These are phyloP conservation scores for Boulengeromyrus knoepffleri DNA, from an alignment of 2,113 vertebrate species.

Conservation along the genomic window DNA sequence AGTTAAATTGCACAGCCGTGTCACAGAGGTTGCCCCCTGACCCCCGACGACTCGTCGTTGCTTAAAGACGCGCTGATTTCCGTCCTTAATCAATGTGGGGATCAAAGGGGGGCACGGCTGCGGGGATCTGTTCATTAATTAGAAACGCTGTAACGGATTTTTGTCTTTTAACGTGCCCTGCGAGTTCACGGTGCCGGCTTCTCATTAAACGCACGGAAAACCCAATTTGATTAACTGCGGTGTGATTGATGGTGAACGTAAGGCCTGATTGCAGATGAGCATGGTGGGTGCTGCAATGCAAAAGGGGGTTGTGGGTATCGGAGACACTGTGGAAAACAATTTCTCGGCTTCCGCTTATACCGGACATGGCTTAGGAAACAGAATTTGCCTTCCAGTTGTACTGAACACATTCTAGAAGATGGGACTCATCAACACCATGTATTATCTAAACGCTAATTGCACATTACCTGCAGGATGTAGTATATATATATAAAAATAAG, in stretches of 20 bases:
- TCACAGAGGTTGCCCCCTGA: not conserved
- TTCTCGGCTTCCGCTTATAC: not conserved
- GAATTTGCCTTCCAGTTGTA: not conserved
- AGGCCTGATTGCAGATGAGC: conserved; percentile 2
- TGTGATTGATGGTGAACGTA: not conserved
- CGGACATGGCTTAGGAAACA: not conserved
- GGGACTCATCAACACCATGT: not conserved
- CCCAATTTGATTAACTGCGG: conserved; percentile 11
- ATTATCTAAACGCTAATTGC: not conserved
- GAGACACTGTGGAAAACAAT: not conserved
- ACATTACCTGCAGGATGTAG: not conserved
- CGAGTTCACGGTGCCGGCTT: conserved; percentile 12
- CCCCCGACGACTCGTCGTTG: not conserved
- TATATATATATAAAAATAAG: not conserved
- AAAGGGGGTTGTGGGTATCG: not conserved
- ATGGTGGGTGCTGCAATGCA: too few relatives aligned
- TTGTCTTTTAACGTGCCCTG: conserved; percentile 22
- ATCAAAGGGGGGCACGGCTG: conserved; percentile 17
- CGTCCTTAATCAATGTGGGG: conserved; percentile 16
- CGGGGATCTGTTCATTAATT: conserved; percentile 22
- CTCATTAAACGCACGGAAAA: conserved; percentile 20
- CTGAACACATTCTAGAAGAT: not conserved
- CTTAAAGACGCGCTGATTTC: conserved; percentile 18
- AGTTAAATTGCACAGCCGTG: not conserved
- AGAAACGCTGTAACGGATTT: conserved; percentile 19